Evolutionary conservation across 1,140 invertebrate genomes (phyloP).

Genomic region (Elysia chlorotica): DNA sequence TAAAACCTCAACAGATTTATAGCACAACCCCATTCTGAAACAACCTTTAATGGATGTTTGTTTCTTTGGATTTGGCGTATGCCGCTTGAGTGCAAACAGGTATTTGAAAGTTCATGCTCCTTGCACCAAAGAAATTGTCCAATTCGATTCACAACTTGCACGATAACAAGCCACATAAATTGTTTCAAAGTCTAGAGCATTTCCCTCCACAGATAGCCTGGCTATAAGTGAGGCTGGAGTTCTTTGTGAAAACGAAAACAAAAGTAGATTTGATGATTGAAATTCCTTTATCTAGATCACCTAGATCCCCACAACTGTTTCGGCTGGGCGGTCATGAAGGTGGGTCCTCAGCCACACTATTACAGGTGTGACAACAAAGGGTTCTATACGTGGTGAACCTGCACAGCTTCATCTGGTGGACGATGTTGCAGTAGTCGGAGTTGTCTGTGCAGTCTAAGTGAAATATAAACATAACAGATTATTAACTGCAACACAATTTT

Average conservation of each 20-base stretch:
- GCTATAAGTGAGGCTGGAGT: not conserved
- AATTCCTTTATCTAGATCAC: no score
- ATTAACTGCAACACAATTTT: no score
- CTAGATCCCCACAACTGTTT: not conserved
- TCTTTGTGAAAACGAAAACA: no score
- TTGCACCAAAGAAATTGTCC: no score
- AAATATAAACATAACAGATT: not conserved
- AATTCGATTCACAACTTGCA: no score
- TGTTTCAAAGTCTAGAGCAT: not conserved
- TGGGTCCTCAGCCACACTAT: conserved; percentile 2
- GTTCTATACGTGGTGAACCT: conserved; percentile 33
- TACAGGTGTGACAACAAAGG: conserved; percentile 41
- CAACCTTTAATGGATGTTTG: no score
- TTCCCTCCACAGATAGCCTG: not conserved
- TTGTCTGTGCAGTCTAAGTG: conserved; percentile 38
- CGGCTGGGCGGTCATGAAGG: conserved; percentile 10
- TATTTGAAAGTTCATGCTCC: no score
- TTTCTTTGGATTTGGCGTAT: no score
- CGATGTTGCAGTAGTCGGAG: conserved; percentile 41
- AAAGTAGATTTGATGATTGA: no score
- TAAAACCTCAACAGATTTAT: no score
- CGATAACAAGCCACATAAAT: not conserved
- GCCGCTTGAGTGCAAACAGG: no score
- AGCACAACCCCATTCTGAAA: no score
- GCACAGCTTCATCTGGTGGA: conserved; percentile 42